Conservation (phyloP, 2,113 vertebrate genomes). For the Neomonachus schauinslandi region DNA sequence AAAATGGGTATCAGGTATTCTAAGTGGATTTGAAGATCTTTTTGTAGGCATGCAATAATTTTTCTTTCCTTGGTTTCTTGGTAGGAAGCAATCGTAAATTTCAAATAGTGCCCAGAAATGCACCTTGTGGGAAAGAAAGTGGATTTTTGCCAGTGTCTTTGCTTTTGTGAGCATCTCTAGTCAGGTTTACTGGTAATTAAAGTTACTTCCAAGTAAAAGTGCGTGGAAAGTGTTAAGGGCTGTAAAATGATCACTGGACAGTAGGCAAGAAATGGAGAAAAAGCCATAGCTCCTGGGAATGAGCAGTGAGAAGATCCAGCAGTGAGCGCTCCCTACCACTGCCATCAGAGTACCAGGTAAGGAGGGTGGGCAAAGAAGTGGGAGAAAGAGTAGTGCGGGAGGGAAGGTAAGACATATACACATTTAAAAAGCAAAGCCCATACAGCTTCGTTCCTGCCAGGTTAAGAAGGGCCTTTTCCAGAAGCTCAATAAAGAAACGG, state of each 20-base stretch:
- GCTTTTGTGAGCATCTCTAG: background rate
- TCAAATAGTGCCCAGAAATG: background rate
- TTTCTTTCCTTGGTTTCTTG: conserved; percentile 31
- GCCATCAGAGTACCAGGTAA: conserved; percentile 1
- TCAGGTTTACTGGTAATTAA: background rate
- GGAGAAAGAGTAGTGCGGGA: background rate
- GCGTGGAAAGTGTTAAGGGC: conserved; percentile 49
- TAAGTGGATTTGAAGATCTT: background rate
- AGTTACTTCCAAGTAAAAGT: conserved; percentile 16
- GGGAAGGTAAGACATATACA: background rate
- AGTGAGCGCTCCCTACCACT: background rate
- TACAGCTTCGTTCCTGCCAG: background rate
- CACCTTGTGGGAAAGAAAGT: background rate
- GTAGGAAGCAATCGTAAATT: conserved; percentile 27
- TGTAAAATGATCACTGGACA: conserved; percentile 50
- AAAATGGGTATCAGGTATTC: background rate
- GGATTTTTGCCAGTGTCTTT: background rate
- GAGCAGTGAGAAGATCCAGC: background rate
- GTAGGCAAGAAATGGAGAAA: conserved; percentile 48
- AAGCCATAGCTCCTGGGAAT: conserved; percentile 27
- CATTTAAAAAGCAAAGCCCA: background rate
- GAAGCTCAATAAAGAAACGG: conserved; percentile 38
- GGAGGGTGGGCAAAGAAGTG: background rate
- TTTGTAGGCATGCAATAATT: background rate
- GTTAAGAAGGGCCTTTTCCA: conserved; percentile 35